Conservation (phyloP, 2,888 invertebrate species). For the Orthosia cruda region DNA sequence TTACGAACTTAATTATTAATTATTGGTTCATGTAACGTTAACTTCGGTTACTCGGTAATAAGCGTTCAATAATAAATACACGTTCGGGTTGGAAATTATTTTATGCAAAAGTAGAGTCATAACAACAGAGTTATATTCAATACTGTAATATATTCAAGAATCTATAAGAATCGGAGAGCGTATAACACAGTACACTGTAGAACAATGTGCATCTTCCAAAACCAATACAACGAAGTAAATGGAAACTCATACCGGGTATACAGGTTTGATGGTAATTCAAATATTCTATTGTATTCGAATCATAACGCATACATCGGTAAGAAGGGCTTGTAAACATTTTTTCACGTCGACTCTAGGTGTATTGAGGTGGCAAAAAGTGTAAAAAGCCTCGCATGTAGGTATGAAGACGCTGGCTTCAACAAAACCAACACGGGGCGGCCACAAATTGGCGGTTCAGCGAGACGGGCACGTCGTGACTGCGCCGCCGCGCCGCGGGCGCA, state of each 20-base stretch:
- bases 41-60: constrained; percentile 76
- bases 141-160: constrained; percentile 42
- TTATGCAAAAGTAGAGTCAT: constrained; percentile 26
- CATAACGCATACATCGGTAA: constrained; percentile 68
- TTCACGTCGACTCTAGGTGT: constrained; percentile 73
- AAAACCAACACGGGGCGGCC: constrained; percentile 91
- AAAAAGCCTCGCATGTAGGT: constrained; percentile 84
- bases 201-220: constrained; percentile 58
- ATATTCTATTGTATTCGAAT: constrained; percentile 72
- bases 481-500: constrained; percentile 85
- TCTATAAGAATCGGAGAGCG: constrained; percentile 17
- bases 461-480: constrained; percentile 89
- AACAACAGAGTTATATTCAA: constrained; percentile 28
- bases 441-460: constrained; percentile 90
- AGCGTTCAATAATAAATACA: constrained; percentile 66
- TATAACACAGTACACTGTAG: constrained; percentile 33
- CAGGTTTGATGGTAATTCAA: constrained; percentile 67
- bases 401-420: constrained; percentile 90
- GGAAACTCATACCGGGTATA: constrained; percentile 56
- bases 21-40: constrained; percentile 80
- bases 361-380: constrained; percentile 82
- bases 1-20: constrained; percentile 86
- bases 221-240: constrained; percentile 64
- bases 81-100: constrained; percentile 24
- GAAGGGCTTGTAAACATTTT: constrained; percentile 74